Evolutionary conservation across 2,888 invertebrate genomes (phyloP).

Genomic region (Brassicogethes aeneus): DNA sequence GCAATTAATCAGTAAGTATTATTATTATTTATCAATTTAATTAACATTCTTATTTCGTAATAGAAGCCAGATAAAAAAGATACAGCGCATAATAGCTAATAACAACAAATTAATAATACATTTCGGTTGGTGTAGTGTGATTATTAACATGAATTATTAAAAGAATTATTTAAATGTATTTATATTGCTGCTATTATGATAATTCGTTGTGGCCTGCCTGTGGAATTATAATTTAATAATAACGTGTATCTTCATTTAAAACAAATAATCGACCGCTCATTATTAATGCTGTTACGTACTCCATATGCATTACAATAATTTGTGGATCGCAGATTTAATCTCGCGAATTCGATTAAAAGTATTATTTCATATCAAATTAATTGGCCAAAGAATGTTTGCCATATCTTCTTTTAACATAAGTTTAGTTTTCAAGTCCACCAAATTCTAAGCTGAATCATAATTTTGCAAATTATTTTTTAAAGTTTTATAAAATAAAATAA

Average conservation of each 20-base stretch:
- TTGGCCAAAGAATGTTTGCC: too few relatives aligned
- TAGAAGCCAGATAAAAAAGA: not conserved
- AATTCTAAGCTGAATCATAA: too few relatives aligned
- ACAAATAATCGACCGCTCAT: not conserved
- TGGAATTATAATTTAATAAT: constrained; percentile 1
- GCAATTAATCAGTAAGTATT: too few relatives aligned
- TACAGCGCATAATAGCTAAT: not conserved
- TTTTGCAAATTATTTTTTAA: too few relatives aligned
- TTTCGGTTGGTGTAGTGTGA: not conserved
- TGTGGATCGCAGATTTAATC: not conserved
- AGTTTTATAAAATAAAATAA: too few relatives aligned
- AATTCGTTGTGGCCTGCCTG: not conserved
- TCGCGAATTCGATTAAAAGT: not conserved
- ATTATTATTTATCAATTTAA: too few relatives aligned
- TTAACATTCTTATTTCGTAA: too few relatives aligned
- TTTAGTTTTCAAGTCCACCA: too few relatives aligned
- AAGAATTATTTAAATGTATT: constrained; percentile 1
- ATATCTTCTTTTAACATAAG: too few relatives aligned
- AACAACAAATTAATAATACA: not conserved
- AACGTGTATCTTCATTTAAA: not conserved
- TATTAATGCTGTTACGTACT: not conserved
- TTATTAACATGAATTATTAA: not conserved
- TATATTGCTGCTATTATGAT: not conserved
- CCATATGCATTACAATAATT: not conserved
- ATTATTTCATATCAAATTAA: too few relatives aligned